These are phyloP conservation scores for Saccopteryx leptura DNA, from an alignment of 2,113 vertebrate genomes.

Conservation along the genomic window DNA sequence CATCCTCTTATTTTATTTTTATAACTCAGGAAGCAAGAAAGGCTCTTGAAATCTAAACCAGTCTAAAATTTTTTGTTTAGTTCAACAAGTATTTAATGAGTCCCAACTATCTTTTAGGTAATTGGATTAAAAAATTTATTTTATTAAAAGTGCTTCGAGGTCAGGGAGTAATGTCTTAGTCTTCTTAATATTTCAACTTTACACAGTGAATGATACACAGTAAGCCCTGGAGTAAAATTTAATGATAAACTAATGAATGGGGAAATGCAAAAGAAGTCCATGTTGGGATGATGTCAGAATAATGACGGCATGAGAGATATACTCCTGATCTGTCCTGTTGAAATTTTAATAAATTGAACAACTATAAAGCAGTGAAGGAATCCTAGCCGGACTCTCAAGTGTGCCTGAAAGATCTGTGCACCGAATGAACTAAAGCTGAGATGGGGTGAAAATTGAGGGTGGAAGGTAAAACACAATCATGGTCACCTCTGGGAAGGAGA, in stretches of 20 bases:
- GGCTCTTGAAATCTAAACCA: background rate
- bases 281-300: background rate
- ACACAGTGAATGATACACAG: background rate
- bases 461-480: too few relatives aligned
- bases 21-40: background rate
- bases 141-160: background rate
- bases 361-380: too few relatives aligned
- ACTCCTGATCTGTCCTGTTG: too few relatives aligned
- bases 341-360: too few relatives aligned
- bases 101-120: background rate
- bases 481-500: too few relatives aligned
- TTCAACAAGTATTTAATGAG: background rate
- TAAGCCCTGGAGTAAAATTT: background rate
- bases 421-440: too few relatives aligned
- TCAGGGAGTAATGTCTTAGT: background rate
- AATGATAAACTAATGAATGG: background rate
- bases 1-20: background rate
- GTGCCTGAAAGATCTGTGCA: too few relatives aligned
- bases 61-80: background rate
- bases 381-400: too few relatives aligned
- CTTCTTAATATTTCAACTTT: background rate
- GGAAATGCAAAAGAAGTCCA: background rate
- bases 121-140: background rate
- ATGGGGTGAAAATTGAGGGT: too few relatives aligned
- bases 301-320: too few relatives aligned